Evolutionary conservation across 2,888 invertebrate genomes (phyloP), one percentile per base, ranked within the genome.

Genomic region (Mesorhabditis spiculigera): DNA sequence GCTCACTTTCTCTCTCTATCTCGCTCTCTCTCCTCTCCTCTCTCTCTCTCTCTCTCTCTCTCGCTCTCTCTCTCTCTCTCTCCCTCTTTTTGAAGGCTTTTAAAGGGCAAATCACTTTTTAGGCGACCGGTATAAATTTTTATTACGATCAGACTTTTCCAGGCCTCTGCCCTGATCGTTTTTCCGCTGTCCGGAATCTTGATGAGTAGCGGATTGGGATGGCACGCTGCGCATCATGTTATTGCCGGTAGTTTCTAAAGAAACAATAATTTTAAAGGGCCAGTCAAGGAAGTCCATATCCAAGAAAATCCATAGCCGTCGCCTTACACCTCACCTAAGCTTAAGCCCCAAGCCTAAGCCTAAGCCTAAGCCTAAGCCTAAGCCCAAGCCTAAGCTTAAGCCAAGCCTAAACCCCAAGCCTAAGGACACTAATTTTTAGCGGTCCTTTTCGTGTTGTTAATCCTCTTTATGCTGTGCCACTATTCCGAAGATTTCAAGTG

Each of bases 381-480:
- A 28, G 28, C 28, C 28, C 3, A 28, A 28, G 28, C 28, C 28
- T 28, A 28, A 28, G 28, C 28, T 28, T 28, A 28, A 28, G 28
- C 28, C 28, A 28, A 28, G 28, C 28, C 28, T 28, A 28, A 28
- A 3, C 28, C 28, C 28, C 28, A 28, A 28, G 28, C 28, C 28
- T 28, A 28, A 28, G 28, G 28, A 28, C 28, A 28, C 28, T 28
- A 28, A 50, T 50, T n/a, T 50, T 50, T 50, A 50, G 58, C 58
- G 10, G 8, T 3, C n/a, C 58, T 50, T 13, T 50, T 50, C 10
- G n/a, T 50, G 10, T n/a, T 50, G 8, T 50, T 50, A 50, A 50
- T 50, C 58, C 58, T 50, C 58, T 50, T 50, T n/a, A 50, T 50
- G 58, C 8, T 50, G 58, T 50, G 58, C n/a, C 58, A 50, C n/a